Evolutionary conservation across 2,113 vertebrate species (phyloP), one percentile per base, ranked within the genome.

Genomic region (Terrapene triunguis): DNA sequence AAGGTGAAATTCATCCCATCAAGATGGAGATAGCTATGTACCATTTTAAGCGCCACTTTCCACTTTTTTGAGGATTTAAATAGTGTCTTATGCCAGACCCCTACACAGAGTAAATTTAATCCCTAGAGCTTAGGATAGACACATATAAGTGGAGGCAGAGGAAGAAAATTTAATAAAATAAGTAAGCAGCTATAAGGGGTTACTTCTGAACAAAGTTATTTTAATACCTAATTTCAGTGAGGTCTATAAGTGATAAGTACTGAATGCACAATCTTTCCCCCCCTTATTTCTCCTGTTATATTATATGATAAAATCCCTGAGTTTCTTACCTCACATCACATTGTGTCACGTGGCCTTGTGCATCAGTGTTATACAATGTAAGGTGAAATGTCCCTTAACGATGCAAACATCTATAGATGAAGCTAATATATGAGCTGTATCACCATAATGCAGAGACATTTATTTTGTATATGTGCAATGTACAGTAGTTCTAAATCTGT

Each of bases 221-320:
- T 91, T 84, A 87, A 84, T 88, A 74, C 27, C 53, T 79, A 50
- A 79, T 84, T 74, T 29, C 62, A 79, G 74, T 89, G 55, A 44
- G 72, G 11, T 54, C 95, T 95, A 92, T 88, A 92, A 72, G 79
- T 79, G 87, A 81, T 91, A 85, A 96, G 48, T 47, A n/a, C 32
- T 74, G n/a, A 80, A 44, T 81, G 50, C 79, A 59, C 38, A 91
- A 35, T 74, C 42, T 87, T 89, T 88, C 27, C 6, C 44, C 19
- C 22, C 38, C 32, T 38, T 51, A 25, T 80, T 93, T 85, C 59
- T 85, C n/a, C 89, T 59, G 16, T 74, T 86, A 32, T 87, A 79
- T 89, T 85, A 85, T 78, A 91, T 72, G 29, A 74, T 65, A 38
- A 92, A 92, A 87, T 44, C 9, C 79, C 47, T 87, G 4, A 1